A percentile compares a stretch with the other conserved stretches of the same genome.
These are phyloP conservation scores for Litocranius walleri DNA, from an alignment of 2,113 vertebrate species.

Conservation along the genomic window DNA sequence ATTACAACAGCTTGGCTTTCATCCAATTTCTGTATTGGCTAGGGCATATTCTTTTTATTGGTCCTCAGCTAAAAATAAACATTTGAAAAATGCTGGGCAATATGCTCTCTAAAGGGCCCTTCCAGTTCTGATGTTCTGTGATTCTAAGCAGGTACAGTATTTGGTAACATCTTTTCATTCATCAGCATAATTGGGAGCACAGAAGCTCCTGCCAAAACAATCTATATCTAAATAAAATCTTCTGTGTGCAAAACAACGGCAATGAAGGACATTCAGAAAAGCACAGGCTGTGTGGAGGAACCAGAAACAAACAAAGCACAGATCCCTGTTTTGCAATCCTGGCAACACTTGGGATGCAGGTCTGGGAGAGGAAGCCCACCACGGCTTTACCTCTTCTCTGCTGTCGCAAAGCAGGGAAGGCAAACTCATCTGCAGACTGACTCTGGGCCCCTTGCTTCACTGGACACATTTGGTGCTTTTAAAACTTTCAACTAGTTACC, in stretches of 20 bases:
- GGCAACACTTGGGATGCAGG: neutral
- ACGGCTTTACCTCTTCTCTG: neutral
- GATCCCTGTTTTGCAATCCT: neutral
- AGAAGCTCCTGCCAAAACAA: constrained; percentile 55
- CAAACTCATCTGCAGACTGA: neutral
- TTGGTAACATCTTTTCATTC: constrained; percentile 66
- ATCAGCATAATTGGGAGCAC: constrained; percentile 61
- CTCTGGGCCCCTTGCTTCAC: neutral
- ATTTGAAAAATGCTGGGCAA: constrained; percentile 50
- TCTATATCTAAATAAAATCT: constrained; percentile 72
- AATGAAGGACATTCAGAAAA: constrained; percentile 6
- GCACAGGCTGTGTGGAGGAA: neutral
- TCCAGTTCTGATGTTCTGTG: constrained; percentile 28
- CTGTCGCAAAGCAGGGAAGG: neutral
- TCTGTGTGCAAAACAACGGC: constrained; percentile 25
- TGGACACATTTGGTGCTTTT: neutral
- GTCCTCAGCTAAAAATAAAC: constrained; percentile 53
- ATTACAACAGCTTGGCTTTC: neutral
- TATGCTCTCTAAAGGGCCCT: constrained; percentile 24
- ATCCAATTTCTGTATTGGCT: constrained; percentile 4
- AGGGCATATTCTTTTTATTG: neutral
- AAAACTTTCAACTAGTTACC: constrained; percentile 3
- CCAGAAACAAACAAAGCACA: neutral
- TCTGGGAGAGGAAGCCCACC: neutral
- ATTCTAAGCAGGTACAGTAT: constrained; percentile 59